Percentiles rank a stretch among this genome's conserved stretches.
phyloP scores from a whole-genome alignment of 2,113 vertebrate species.

The Gracilinanus agilis region DNA sequence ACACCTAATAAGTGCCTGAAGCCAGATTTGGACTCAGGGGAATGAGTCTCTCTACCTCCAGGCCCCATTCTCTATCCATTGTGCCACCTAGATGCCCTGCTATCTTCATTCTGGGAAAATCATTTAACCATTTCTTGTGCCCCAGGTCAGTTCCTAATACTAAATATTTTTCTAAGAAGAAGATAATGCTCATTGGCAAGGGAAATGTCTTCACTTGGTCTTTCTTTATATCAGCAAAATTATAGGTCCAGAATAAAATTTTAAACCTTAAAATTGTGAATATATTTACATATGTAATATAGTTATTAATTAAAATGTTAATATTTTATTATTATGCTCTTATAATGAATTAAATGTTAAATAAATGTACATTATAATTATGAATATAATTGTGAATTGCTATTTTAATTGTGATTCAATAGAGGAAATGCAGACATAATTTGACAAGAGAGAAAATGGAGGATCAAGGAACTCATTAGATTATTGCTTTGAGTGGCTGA shows the following conservation, averaged over 20 bases:
- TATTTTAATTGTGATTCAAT: background rate
- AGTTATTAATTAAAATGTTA: too few relatives aligned
- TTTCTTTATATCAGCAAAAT: background rate
- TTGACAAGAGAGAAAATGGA: background rate
- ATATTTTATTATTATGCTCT: too few relatives aligned
- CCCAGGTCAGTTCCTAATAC: background rate
- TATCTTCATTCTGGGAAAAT: background rate
- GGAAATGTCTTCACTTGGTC: background rate
- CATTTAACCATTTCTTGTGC: background rate
- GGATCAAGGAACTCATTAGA: background rate
- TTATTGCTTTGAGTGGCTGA: background rate
- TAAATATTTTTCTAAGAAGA: background rate
- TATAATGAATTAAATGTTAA: too few relatives aligned
- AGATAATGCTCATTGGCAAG: background rate
- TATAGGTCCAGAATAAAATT: background rate
- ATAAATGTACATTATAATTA: too few relatives aligned
- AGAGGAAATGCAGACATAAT: background rate
- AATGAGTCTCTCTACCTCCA: background rate
- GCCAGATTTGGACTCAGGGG: background rate
- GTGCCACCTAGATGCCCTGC: background rate
- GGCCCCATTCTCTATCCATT: background rate
- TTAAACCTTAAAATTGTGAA: background rate
- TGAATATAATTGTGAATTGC: background rate
- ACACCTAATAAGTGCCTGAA: background rate
- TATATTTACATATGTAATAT: too few relatives aligned